Conservation (phyloP, 2,888 invertebrate genomes). For the Luffia ferchaultella region DNA sequence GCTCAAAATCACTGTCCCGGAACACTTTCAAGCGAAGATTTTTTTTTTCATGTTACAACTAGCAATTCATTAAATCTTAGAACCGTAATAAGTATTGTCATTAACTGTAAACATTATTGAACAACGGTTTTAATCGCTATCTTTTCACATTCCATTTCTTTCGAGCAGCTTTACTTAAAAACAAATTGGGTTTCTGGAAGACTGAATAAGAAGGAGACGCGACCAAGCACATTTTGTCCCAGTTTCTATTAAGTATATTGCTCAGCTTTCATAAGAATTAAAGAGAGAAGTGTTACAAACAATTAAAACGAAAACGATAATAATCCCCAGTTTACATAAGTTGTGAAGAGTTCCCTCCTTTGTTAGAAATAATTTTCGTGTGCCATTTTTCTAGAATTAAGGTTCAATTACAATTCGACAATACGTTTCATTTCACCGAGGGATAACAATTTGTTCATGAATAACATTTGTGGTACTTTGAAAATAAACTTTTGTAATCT, state of each 20-base stretch:
- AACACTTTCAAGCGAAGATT: too few relatives aligned
- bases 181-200: constrained; percentile 2
- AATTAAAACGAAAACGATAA: constrained; percentile 21
- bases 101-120: too few relatives aligned
- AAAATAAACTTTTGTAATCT: too few relatives aligned
- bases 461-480: too few relatives aligned
- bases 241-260: background rate
- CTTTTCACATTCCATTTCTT: constrained; percentile 5
- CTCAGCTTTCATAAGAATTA: constrained; percentile 2
- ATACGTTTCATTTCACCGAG: constrained; percentile 47
- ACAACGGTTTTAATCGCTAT: too few relatives aligned
- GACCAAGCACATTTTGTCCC: background rate
- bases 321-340: constrained; percentile 27
- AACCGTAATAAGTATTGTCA: too few relatives aligned
- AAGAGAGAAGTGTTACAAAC: too few relatives aligned
- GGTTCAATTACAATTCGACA: constrained; percentile 50
- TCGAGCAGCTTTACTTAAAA: constrained; percentile 5
- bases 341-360: constrained; percentile 63
- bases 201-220: constrained; percentile 3
- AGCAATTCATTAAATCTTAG: too few relatives aligned
- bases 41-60: too few relatives aligned
- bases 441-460: too few relatives aligned
- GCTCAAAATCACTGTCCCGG: too few relatives aligned
- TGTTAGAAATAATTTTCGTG: constrained; percentile 37
- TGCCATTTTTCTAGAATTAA: constrained; percentile 59